These are phyloP conservation scores for Actinia tenebrosa DNA, from an alignment of 64 coral and sea anemone species.

Conservation along the genomic window DNA sequence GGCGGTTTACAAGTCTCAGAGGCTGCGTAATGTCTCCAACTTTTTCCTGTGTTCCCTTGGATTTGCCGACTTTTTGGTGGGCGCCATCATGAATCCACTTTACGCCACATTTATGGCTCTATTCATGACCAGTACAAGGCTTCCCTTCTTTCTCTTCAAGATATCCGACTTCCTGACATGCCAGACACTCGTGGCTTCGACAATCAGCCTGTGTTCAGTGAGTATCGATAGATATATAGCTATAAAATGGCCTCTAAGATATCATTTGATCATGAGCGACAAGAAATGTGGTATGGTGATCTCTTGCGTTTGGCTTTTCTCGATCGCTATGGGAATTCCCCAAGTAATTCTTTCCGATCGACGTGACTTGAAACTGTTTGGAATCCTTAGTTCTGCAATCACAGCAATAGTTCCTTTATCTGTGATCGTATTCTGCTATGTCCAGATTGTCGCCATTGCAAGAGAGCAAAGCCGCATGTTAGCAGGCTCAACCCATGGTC, in stretches of 20 bases:
- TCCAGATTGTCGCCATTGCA: constrained; percentile 44
- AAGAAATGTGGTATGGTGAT: constrained; percentile 14
- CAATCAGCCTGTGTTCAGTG: constrained; percentile 41
- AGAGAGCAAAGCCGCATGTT: constrained; percentile 27
- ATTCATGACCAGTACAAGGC: background rate
- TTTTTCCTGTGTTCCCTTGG: constrained; percentile 57
- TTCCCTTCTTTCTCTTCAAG: background rate
- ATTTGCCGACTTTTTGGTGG: constrained; percentile 47
- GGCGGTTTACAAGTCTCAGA: constrained; percentile 36
- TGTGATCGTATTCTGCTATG: constrained; percentile 53
- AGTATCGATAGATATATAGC: constrained; percentile 57
- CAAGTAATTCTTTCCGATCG: constrained; percentile 21
- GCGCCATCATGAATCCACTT: constrained; percentile 56
- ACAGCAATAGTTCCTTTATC: constrained; percentile 19
- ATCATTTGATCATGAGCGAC: constrained; percentile 19
- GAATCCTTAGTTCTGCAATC: constrained; percentile 4
- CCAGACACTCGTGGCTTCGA: constrained; percentile 55
- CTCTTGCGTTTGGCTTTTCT: constrained; percentile 41
- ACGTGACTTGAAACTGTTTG: constrained; percentile 31
- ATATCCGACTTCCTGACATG: constrained; percentile 23
- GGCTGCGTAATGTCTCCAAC: constrained; percentile 46
- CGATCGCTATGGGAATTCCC: constrained; percentile 27
- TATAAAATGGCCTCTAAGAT: constrained; percentile 29
- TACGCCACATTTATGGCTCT: constrained; percentile 23
- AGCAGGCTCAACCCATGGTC: background rate